Base-by-base conservation (phyloP, 2,797 vertebrate genomes). In the Pantherophis alleghaniensis region DNA sequence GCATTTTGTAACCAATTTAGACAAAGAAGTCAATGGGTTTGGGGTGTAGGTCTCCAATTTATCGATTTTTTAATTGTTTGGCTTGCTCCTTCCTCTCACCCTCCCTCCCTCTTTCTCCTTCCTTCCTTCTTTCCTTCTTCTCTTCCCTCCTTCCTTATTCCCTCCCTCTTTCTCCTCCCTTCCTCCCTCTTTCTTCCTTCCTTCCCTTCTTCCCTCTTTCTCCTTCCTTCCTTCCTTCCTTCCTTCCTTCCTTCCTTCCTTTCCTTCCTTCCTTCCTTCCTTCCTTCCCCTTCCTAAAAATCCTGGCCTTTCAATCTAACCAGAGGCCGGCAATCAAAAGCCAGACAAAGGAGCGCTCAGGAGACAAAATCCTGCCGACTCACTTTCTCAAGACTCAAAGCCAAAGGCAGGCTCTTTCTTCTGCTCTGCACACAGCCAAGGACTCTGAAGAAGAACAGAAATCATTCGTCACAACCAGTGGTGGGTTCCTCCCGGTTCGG, bases 361-460 rank as follows among this genome's bases (percentile, higher is more conserved):
- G 55, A 66, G 2, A 90, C 59, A 93, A 69, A 47, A 92, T 32
- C 5, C 28, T 1, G 59, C 91, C n/a, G 94, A 97, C 93, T 96
- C 57, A 96, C 91, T 0, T 32, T 93, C 86, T 63, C 66, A 14
- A 47, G 32, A 92, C 47, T 0, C 74, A 55, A 86, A n/a, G 83
- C 37, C n/a, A 37, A 47, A 91, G 22, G 6, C 3, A 53, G 6
- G 89, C 94, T 66, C 2, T 88, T 88, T n/a, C 92, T 56, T 90
- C 87, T 1, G 60, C 60, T 60, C 22, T 24, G 1, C 89, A 74
- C 94, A 90, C 86, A 92, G 86, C 94, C 92, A 93, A 89, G 89
- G 53, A 47, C 95, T 96, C 53, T 59, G 91, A 91, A 95, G 92
- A 95, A 89, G 53, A 51, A 1, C 93, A 6, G 74, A 0, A 32